These are phyloP conservation scores for Galbula dea DNA, from an alignment of 2,113 vertebrate genomes.

Conservation along the genomic window DNA sequence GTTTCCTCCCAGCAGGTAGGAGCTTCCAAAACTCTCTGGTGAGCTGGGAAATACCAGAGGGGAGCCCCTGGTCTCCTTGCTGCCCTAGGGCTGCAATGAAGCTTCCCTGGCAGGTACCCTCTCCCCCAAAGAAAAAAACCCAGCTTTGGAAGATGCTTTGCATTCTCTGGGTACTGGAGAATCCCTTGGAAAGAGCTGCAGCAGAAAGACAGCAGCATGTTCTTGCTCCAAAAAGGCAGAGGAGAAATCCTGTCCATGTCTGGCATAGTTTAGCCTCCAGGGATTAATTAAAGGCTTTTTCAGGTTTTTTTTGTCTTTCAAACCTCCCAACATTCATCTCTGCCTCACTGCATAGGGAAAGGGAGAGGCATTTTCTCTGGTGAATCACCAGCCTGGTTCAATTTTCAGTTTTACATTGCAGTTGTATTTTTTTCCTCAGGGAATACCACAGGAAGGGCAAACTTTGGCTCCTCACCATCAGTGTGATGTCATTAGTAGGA, in stretches of 20 bases:
- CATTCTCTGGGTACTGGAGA: background rate
- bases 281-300: slow-evolving; percentile 61
- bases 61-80: background rate
- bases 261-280: slow-evolving; percentile 20
- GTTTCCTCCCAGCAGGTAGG: slow-evolving; percentile 25
- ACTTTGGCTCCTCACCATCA: slow-evolving; percentile 2
- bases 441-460: slow-evolving; percentile 44
- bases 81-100: background rate
- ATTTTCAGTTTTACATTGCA: slow-evolving; percentile 20
- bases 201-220: background rate
- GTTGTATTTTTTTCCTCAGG: slow-evolving; percentile 8
- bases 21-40: background rate
- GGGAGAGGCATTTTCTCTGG: slow-evolving; percentile 39
- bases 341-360: background rate
- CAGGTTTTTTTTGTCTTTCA: slow-evolving; percentile 62
- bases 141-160: background rate
- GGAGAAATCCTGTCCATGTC: slow-evolving; percentile 30
- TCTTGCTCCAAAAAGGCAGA: background rate
- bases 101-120: background rate
- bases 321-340: slow-evolving; percentile 32
- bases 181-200: background rate
- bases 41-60: background rate
- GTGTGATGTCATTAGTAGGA: background rate
- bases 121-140: background rate
- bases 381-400: slow-evolving; percentile 48